Evolutionary conservation across 1,140 invertebrate genomes (phyloP).

Genomic region (Paramacrobiotus metropolitanus): DNA sequence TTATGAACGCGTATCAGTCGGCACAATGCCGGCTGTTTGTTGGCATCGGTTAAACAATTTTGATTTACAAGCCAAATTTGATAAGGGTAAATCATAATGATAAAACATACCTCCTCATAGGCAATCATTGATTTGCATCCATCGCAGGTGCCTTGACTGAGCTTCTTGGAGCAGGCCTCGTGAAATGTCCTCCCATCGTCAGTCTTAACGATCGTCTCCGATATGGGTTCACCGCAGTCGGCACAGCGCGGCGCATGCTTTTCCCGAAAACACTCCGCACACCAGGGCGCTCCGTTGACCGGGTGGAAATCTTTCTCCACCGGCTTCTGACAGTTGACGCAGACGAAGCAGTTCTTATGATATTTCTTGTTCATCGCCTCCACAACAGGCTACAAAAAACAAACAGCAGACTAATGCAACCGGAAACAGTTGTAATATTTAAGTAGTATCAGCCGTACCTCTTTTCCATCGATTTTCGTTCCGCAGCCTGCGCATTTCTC

Average conservation of each 20-base stretch:
- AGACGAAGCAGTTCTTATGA: neutral
- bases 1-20: no score
- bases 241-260: neutral
- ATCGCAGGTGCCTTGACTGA: neutral
- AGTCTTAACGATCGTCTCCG: neutral
- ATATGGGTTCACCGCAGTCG: neutral
- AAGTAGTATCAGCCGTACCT: neutral
- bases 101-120: neutral
- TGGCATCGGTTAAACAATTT: no score
- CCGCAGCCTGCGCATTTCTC: neutral
- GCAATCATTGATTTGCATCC: neutral
- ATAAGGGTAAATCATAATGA: no score
- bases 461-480: neutral
- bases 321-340: neutral
- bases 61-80: no score
- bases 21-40: no score
- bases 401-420: no score
- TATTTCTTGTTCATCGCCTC: neutral
- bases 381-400: neutral
- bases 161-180: neutral
- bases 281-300: neutral
- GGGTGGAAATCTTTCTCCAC: neutral
- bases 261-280: neutral
- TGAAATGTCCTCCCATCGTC: neutral
- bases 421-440: no score